Base-by-base conservation (phyloP, 2,113 vertebrate genomes). In the Sorex fumeus region DNA sequence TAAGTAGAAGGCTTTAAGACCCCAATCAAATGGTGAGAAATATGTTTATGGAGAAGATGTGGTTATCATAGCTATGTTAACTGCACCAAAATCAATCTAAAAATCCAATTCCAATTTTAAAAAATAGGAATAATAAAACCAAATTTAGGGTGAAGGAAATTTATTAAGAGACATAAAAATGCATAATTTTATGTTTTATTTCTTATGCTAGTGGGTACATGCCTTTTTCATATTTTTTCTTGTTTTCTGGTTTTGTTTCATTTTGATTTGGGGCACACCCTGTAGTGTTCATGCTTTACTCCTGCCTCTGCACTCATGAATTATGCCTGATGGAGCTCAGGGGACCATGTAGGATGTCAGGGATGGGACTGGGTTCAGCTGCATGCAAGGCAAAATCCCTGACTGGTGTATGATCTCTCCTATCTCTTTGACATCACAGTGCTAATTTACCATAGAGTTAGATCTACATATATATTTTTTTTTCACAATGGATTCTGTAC, bases 81-180 rank as follows among this genome's bases (percentile, higher is more conserved):
- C 45, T 89, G 4, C 43, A 21, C 50, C 60, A 10, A 92, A 76
- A 84, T 90, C 16, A 83, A 70, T 40, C 40, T 79, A 53, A 72
- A 30, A 90, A 72, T 87, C 91, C 40, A 40, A 40, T 40, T 40
- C 7, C 40, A 40, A 40, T 40, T 40, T 40, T 40, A 40, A 4
- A 40, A 40, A 40, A 7, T 76, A 8, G n/a, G n/a, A 93, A 84
- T 83, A 93, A 77, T 87, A 90, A 96, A 28, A 16, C 2, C 28
- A 76, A 70, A 89, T 89, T 92, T 43, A 23, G 10, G 25, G 19
- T 83, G 23, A 1, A 8, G 8, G 8, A 43, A 84, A 81, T 40
- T 40, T 3, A 7, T 4, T 3, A 40, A 40, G 40, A 7, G 40
- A 40, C 40, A 40, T 40, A 40, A 40, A 40, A 40, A 40, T 40